Percentiles rank a stretch among this genome's conserved stretches.
Evolutionary conservation across 37 sponge, comb jelly and placozoan genomes (phyloP).

Genomic region (Haliclona indistincta): DNA sequence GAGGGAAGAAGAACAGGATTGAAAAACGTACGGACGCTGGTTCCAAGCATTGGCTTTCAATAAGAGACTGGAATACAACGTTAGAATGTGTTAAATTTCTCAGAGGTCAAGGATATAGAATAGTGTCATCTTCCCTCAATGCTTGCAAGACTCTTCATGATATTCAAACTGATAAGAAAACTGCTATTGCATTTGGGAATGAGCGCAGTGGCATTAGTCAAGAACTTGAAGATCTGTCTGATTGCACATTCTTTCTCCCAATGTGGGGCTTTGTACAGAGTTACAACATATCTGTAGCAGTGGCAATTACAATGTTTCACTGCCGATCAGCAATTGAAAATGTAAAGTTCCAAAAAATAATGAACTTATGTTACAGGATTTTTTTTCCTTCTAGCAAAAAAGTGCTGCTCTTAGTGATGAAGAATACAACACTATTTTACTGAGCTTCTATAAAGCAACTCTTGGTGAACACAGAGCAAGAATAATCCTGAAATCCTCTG

Average conservation of each 20-base stretch:
- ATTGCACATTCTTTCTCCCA: conserved; percentile 52
- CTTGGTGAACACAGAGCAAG: background rate
- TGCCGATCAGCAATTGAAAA: background rate
- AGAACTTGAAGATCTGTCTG: conserved; percentile 22
- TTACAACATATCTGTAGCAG: conserved; percentile 73
- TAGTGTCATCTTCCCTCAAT: conserved; percentile 35
- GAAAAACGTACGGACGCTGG: conserved; percentile 70
- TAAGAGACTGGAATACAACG: conserved; percentile 36
- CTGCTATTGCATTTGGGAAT: conserved; percentile 69
- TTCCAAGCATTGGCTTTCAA: conserved; percentile 55
- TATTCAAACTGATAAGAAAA: conserved; percentile 35
- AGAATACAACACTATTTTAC: background rate
- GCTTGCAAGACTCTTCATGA: conserved; percentile 2
- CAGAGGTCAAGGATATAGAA: conserved; percentile 29
- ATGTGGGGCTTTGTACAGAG: conserved; percentile 83
- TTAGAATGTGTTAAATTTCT: conserved; percentile 40
- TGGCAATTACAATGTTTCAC: conserved; percentile 62
- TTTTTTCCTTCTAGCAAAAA: too few species aligned
- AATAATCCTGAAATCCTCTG: background rate
- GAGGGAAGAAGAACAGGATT: background rate
- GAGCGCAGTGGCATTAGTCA: conserved; percentile 60
- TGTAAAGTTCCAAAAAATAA: too few species aligned
- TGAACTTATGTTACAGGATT: too few species aligned
- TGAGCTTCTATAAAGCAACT: background rate
- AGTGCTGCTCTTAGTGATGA: background rate